These are phyloP conservation scores for Pseudobourletiella spinata DNA, from an alignment of 1,140 invertebrate species.

Conservation along the genomic window DNA sequence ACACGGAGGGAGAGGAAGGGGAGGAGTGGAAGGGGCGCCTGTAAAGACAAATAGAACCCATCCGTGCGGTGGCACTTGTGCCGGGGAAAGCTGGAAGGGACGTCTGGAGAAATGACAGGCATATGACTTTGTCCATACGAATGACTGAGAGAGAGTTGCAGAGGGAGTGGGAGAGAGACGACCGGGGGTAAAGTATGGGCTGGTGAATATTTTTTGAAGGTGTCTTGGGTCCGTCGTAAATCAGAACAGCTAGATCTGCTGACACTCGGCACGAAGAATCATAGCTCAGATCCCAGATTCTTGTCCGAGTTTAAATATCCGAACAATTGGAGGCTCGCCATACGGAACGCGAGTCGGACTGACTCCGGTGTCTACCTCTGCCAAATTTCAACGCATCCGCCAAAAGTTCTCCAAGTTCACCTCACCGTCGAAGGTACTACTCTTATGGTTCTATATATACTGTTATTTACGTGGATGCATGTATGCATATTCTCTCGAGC, in stretches of 20 bases:
- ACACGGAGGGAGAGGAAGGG: too few species aligned
- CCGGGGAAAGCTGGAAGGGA: too few species aligned
- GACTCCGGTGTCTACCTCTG: slow-evolving; percentile 74
- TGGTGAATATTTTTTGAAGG: slow-evolving; percentile 12
- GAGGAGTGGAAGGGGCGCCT: too few species aligned
- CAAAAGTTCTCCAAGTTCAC: slow-evolving; percentile 60
- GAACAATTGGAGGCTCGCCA: slow-evolving; percentile 72
- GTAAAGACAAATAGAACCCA: too few species aligned
- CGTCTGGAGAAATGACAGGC: too few species aligned
- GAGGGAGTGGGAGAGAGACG: too few species aligned
- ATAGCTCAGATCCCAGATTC: slow-evolving; percentile 31
- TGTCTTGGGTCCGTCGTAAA: slow-evolving; percentile 33
- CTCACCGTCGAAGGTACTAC: slow-evolving; percentile 62
- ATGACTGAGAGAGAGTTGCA: too few species aligned
- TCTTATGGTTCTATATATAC: too few species aligned
- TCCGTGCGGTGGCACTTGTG: too few species aligned
- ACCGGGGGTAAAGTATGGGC: background rate
- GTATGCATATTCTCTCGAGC: too few species aligned
- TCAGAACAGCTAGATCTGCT: slow-evolving; percentile 32
- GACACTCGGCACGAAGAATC: slow-evolving; percentile 30
- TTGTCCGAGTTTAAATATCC: slow-evolving; percentile 49
- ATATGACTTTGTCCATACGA: too few species aligned
- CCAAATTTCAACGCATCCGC: slow-evolving; percentile 77
- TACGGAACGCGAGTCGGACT: slow-evolving; percentile 59
- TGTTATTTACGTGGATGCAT: too few species aligned